These are phyloP conservation scores for Periophthalmus magnuspinnatus DNA, from an alignment of 2,797 vertebrate species.

Conservation along the genomic window DNA sequence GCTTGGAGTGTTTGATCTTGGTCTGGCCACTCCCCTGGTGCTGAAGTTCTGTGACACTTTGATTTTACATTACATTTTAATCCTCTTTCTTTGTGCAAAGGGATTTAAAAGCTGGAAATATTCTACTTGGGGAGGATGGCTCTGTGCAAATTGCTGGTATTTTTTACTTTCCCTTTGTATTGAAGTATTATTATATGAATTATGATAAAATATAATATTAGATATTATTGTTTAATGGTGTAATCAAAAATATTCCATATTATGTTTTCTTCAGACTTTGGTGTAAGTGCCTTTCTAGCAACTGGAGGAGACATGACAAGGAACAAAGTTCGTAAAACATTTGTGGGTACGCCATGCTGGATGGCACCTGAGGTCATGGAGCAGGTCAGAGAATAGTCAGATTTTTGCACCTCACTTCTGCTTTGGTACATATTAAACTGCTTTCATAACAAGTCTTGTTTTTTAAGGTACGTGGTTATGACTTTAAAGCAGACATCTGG, in stretches of 20 bases:
- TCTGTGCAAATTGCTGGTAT: constrained; percentile 92
- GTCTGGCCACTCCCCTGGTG: constrained; percentile 5
- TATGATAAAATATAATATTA: too few relatives aligned
- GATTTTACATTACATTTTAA: constrained; percentile 18
- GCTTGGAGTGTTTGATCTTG: neutral
- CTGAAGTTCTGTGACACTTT: constrained; percentile 16
- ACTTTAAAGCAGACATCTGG: constrained; percentile 97
- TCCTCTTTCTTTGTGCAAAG: constrained; percentile 63
- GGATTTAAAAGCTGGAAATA: constrained; percentile 96
- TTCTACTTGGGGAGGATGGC: constrained; percentile 93
- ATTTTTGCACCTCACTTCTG: too few relatives aligned
- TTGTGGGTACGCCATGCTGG: constrained; percentile 96
- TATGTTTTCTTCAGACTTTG: constrained; percentile 80
- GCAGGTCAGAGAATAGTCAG: constrained; percentile 76
- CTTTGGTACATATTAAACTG: neutral
- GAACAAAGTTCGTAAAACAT: constrained; percentile 95
- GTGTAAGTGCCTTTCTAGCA: constrained; percentile 93
- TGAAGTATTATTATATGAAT: too few relatives aligned
- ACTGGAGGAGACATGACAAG: constrained; percentile 94
- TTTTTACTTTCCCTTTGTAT: neutral
- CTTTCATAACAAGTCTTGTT: rapidly evolving
- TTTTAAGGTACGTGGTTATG: constrained; percentile 87
- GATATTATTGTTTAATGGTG: neutral
- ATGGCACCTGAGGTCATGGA: constrained; percentile 99
- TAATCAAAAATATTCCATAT: too few relatives aligned